Evolutionary conservation across 2,113 vertebrate species (phyloP).

Genomic region (Xenopus tropicalis): UCB_Xtro_10.0 CM004444.2:12753001-12753500

Average conservation of each 20-base stretch:
- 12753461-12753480: background rate
- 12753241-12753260: slow-evolving; percentile 39
- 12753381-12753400: background rate
- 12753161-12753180: background rate
- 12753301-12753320: slow-evolving; percentile 14
- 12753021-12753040: too few species aligned
- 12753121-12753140: background rate
- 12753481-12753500: background rate
- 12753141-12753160: background rate
- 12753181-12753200: slow-evolving; percentile 23
- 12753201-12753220: slow-evolving; percentile 12
- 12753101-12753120: background rate
- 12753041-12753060: too few species aligned
- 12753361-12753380: background rate
- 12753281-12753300: background rate
- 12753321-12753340: slow-evolving; percentile 29
- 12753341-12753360: background rate
- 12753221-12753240: slow-evolving; percentile 36
- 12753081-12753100: too few species aligned
- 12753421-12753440: background rate
- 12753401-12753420: background rate
- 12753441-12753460: background rate
- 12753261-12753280: background rate
- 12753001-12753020: too few species aligned
- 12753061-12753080: too few species aligned